Conservation (phyloP, 1,140 invertebrate species). For the Ylistrum balloti region DNA sequence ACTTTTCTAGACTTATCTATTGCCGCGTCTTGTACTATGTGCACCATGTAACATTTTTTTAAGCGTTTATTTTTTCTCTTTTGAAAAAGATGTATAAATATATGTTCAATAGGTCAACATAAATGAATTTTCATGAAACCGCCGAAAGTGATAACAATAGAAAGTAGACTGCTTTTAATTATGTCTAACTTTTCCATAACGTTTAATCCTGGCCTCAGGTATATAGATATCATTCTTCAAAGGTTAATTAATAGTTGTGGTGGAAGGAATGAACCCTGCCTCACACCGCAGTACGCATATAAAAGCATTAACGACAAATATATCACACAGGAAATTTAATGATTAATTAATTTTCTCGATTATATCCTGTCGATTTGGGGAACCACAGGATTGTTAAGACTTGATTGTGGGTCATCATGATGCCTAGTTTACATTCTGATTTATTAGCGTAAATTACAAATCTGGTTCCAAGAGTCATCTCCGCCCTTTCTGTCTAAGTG, state of each 20-base stretch:
- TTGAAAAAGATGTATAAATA: no score
- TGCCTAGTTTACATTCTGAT: neutral
- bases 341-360: slow-evolving; percentile 35
- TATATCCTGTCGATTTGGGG: slow-evolving; percentile 21
- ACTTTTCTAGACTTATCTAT: no score
- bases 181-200: neutral
- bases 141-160: neutral
- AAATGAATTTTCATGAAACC: neutral
- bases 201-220: neutral
- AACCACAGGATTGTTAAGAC: slow-evolving; percentile 33
- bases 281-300: slow-evolving; percentile 32
- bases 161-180: neutral
- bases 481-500: slow-evolving; percentile 16
- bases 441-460: slow-evolving; percentile 30
- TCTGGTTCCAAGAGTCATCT: slow-evolving; percentile 23
- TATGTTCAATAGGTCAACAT: neutral
- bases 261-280: slow-evolving; percentile 19
- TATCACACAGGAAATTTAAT: slow-evolving; percentile 17
- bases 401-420: slow-evolving; percentile 18
- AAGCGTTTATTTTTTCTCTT: no score
- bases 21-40: no score
- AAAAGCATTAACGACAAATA: slow-evolving; percentile 29
- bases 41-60: no score
- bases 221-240: slow-evolving; percentile 28
- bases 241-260: slow-evolving; percentile 31